Evolutionary conservation across 2,888 invertebrate species (phyloP), one percentile per base, ranked within the genome.

Genomic region (Koerneria pararmatus): DNA sequence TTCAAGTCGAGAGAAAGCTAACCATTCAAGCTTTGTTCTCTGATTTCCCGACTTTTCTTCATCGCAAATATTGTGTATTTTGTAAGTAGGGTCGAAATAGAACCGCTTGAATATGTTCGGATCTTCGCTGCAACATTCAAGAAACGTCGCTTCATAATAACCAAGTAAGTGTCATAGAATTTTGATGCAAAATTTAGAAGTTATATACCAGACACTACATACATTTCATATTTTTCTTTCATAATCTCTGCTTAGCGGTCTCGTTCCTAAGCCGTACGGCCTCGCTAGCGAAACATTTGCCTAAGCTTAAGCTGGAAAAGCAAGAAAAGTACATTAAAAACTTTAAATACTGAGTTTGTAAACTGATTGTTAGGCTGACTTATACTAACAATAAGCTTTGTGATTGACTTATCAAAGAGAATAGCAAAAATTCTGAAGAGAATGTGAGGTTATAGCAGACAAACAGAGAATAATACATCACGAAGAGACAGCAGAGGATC

Each of bases 11-110:
- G n/a, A 41, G 11, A 58, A 53, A 54, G 8, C 66, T 35, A 62
- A 79, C 79, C 80, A 80, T 37, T 69, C 71, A 49, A 78, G 67
- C 54, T 75, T 70, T 22, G 62, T 68, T 22, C 69, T 70, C 37
- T 78, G 78, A n/a, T 67, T 61, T 27, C 80, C 80, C 6, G 77
- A 78, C 29, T 73, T 74, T 57, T 77, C 69, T 24, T 75, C 74
- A 64, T 78, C 78, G 63, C 80, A 80, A 32, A 80, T 69, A 60
- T 78, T 74, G 64, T 80, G 78, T 6, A 78, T 69, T 41, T 65
- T 5, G 32, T 46, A 56, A 5, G 15, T n/a, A 35, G 37, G 70
- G 56, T 75, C 74, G 69, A 73, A 74, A 72, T 72, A 75, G 22
- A 73, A 62, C 56, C 71, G 70, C 46, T 70, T 70, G 63, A 76